phyloP scores from a whole-genome alignment of 2,113 vertebrate genomes.

The Mobula hypostoma region DNA sequence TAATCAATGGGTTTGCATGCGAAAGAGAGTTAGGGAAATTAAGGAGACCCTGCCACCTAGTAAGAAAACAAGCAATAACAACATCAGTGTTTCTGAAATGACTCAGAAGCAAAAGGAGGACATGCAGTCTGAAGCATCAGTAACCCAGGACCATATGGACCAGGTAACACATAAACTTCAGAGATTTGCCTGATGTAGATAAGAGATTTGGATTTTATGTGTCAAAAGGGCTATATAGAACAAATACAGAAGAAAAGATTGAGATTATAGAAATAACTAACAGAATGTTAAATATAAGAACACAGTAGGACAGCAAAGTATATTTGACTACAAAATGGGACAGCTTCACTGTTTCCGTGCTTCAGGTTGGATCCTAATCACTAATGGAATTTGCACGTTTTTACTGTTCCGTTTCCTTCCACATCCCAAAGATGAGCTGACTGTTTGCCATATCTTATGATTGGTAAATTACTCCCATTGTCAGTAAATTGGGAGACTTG shows the following conservation, averaged over 20 bases:
- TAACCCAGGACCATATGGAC: not conserved
- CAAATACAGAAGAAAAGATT: not conserved
- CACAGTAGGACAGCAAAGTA: not conserved
- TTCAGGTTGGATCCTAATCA: too few relatives aligned
- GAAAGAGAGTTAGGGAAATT: not conserved
- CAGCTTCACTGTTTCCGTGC: too few relatives aligned
- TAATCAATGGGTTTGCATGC: not conserved
- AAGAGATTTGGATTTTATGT: not conserved
- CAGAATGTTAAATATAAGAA: not conserved
- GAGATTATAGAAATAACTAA: not conserved
- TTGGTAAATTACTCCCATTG: too few relatives aligned
- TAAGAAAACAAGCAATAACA: constrained; percentile 4
- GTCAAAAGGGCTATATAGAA: not conserved
- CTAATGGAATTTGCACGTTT: too few relatives aligned
- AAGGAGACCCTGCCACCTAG: not conserved
- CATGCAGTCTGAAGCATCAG: not conserved
- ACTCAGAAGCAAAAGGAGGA: not conserved
- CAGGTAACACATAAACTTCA: not conserved
- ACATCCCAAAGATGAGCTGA: too few relatives aligned
- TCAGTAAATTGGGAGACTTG: too few relatives aligned
- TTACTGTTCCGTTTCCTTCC: too few relatives aligned
- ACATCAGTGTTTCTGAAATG: not conserved
- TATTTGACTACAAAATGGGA: too few relatives aligned
- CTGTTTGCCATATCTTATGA: too few relatives aligned
- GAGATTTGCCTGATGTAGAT: not conserved